phyloP scores from a whole-genome alignment of 2,888 invertebrate genomes.

The Drosophila glabriapex region DNA sequence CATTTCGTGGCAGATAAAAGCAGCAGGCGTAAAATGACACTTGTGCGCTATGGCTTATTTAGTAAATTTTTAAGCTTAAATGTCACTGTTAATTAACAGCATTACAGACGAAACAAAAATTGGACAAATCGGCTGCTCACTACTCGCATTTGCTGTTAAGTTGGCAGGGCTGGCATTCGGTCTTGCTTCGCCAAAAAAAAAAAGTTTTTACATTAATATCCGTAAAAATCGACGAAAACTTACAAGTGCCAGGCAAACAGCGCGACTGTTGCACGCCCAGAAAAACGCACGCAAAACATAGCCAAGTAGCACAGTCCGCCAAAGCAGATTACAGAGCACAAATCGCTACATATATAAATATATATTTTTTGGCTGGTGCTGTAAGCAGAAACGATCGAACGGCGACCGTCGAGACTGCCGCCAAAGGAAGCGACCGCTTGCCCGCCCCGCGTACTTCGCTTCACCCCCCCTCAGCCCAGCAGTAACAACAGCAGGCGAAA shows the following conservation, averaged over 20 bases:
- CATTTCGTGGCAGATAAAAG: conserved; percentile 80
- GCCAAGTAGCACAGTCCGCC: conserved; percentile 20
- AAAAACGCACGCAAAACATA: conserved; percentile 34
- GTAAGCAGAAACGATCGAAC: conserved; percentile 66
- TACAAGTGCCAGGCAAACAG: conserved; percentile 65
- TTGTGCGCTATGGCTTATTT: conserved; percentile 25
- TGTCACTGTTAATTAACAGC: conserved; percentile 36
- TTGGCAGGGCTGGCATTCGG: conserved; percentile 60
- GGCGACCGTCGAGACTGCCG: conserved; percentile 50
- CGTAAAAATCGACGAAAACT: conserved; percentile 69
- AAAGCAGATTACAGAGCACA: conserved; percentile 24
- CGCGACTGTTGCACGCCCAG: conserved; percentile 49
- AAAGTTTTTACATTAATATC: conserved; percentile 56
- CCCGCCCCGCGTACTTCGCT: conserved; percentile 17
- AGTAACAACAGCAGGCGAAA: conserved; percentile 42
- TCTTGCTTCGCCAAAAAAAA: conserved; percentile 63
- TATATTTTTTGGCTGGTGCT: conserved; percentile 40
- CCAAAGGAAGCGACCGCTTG: conserved; percentile 66
- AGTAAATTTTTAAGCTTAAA: conserved; percentile 13
- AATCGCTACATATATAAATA: conserved; percentile 23
- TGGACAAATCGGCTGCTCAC: conserved; percentile 30
- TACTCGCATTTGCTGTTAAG: conserved; percentile 39
- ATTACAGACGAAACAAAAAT: conserved; percentile 47
- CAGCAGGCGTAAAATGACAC: conserved; percentile 28
- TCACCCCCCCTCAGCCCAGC: conserved; percentile 54